Evolutionary conservation across 2,888 invertebrate species (phyloP), one percentile per base, ranked within the genome.

Genomic region (Pandemis cinnamomeana): DNA sequence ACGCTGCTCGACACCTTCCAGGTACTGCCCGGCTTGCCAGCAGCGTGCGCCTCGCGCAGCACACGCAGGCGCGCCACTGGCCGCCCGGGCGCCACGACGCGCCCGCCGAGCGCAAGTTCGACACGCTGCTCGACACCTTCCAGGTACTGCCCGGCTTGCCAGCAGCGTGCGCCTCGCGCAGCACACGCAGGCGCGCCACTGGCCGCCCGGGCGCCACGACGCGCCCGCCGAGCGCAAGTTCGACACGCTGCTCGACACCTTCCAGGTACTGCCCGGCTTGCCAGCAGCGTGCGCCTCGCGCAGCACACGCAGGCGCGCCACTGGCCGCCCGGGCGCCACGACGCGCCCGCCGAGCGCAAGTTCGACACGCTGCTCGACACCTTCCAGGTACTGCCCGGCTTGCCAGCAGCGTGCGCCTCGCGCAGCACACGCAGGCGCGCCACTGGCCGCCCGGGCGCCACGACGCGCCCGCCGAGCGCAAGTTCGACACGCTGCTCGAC

Each of bases 31-130:
- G n/a, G n/a, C n/a, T n/a, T n/a, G n/a, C n/a, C n/a, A 98, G 82
- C 97, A 98, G 87, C 93, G 96, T 97, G 74, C 98, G 98, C 81
- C 95, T 99, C 78, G 97, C 98, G 71, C 96, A 96, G 81, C 97
- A 97, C 90, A 96, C 98, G 91, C 97, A 97, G 87, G 95, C 97
- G 84, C 95, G 97, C 95, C 98, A 97, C 91, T 97, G 97, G 97
- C 96, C 96, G 62, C 95, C 95, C 77, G 95, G 92, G 8, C 88
- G 93, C 2, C 95, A 95, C 79, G 95, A 96, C 83, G 94, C 95
- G 77, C 93, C 94, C 77, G 95, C 95, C 0, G 96, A 96, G 76
- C 91, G 91, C 67, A 96, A 95, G 86, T 92, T 93, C 81, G 90
- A 91, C 72, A 87, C 94, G 77, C 94, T 98, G 77, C 91, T 97